A percentile compares a stretch with the other conserved stretches of the same genome.
Evolutionary conservation across 2,113 vertebrate genomes (phyloP).

Genomic region (Narcine bancroftii): DNA sequence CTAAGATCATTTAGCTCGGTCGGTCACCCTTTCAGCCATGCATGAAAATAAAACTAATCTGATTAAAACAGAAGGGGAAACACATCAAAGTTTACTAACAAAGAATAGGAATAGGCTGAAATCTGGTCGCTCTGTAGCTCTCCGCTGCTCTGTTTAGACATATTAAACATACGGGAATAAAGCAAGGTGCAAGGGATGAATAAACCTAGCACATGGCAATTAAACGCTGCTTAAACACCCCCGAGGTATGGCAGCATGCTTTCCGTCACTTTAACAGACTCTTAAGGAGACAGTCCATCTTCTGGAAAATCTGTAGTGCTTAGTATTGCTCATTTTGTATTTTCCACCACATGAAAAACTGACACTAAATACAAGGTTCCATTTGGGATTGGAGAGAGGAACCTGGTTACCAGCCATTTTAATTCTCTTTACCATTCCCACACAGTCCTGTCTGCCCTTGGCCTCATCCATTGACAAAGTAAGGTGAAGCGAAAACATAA

Average conservation of each 20-base stretch:
- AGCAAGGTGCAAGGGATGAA: slow-evolving; percentile 32
- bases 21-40: slow-evolving; percentile 13
- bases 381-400: too few relatives aligned
- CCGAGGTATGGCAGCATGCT: slow-evolving; percentile 29
- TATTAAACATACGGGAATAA: background rate
- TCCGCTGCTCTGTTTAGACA: slow-evolving; percentile 12
- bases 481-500: too few relatives aligned
- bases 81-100: slow-evolving; percentile 36
- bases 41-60: slow-evolving; percentile 37
- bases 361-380: background rate
- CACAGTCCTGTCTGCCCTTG: too few relatives aligned
- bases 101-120: slow-evolving; percentile 18
- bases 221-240: slow-evolving; percentile 27
- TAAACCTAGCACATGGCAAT: slow-evolving; percentile 31
- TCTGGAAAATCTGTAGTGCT: background rate
- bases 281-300: slow-evolving; percentile 28
- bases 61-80: slow-evolving; percentile 34
- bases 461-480: too few relatives aligned
- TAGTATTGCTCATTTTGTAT: background rate
- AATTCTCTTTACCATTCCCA: too few relatives aligned
- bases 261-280: slow-evolving; percentile 29
- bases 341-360: background rate
- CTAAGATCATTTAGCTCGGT: slow-evolving; percentile 29
- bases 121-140: background rate
- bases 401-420: too few relatives aligned